Conservation (phyloP, 1,140 invertebrate species). For the Macrobrachium rosenbergii region DNA sequence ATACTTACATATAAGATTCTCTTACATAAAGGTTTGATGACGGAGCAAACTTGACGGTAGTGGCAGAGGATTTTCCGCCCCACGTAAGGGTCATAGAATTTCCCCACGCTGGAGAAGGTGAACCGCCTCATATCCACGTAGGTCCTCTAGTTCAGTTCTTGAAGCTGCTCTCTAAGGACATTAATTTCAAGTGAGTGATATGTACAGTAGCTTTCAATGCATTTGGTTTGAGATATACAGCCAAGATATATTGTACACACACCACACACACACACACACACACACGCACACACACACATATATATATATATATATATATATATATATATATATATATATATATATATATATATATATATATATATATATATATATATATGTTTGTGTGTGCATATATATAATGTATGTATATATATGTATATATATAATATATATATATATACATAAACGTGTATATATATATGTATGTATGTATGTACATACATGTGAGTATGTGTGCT, state of each 20-base stretch:
- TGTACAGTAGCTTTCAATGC: too few relatives aligned
- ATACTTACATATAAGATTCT: not conserved
- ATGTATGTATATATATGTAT: too few relatives aligned
- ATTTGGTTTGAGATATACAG: too few relatives aligned
- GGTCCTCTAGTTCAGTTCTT: not conserved
- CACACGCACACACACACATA: not conserved
- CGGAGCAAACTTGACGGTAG: not conserved
- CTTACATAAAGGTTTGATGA: not conserved
- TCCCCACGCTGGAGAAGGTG: not conserved
- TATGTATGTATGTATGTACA: too few relatives aligned
- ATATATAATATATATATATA: too few relatives aligned
- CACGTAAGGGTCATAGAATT: not conserved
- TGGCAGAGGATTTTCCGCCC: not conserved
- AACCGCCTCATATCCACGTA: not conserved
- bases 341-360: not conserved
- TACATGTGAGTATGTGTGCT: not conserved
- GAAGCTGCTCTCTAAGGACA: not conserved
- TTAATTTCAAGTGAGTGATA: constrained; percentile 1
- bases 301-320: constrained; percentile 26
- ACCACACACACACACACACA: too few relatives aligned
- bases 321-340: not conserved
- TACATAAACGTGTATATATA: too few relatives aligned
- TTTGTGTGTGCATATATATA: too few relatives aligned
- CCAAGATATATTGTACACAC: too few relatives aligned
- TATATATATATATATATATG: too few relatives aligned